phyloP scores from a whole-genome alignment of 2,113 vertebrate genomes.

The Mugil cephalus region DNA sequence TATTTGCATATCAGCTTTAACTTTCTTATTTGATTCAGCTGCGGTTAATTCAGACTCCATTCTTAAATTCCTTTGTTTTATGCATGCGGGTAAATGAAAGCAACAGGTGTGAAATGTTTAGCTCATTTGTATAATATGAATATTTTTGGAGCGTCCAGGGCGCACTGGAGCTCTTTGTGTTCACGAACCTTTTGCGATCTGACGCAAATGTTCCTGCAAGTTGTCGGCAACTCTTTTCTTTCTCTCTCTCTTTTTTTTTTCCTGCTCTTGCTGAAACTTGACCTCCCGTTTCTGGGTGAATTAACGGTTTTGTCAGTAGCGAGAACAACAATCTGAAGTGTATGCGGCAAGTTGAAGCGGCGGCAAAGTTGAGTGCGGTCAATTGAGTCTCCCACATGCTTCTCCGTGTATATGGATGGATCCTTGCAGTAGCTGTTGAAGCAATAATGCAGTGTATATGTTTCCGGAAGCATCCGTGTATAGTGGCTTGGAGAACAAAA shows the following conservation, averaged over 20 bases:
- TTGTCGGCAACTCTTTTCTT: constrained; percentile 34
- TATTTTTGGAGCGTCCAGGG: constrained; percentile 4
- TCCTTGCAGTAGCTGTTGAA: constrained; percentile 30
- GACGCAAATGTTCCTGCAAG: constrained; percentile 51
- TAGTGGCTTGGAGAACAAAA: neutral
- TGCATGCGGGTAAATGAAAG: constrained; percentile 13
- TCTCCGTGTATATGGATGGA: constrained; percentile 43
- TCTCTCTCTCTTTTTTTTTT: constrained; percentile 21
- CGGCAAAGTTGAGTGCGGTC: constrained; percentile 76
- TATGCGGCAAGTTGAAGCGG: constrained; percentile 64
- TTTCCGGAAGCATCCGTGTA: constrained; percentile 39
- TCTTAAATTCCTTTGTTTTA: neutral
- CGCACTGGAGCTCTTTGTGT: constrained; percentile 10
- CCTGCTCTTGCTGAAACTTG: constrained; percentile 67
- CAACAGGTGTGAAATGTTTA: constrained; percentile 56
- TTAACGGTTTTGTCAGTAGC: constrained; percentile 79
- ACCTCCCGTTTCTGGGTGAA: constrained; percentile 80
- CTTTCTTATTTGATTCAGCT: neutral
- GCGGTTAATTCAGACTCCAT: neutral
- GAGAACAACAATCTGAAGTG: constrained; percentile 74
- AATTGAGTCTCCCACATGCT: constrained; percentile 72
- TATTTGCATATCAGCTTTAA: neutral
- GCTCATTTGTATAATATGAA: neutral
- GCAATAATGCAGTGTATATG: constrained; percentile 40
- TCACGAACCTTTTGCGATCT: constrained; percentile 30